phyloP scores from a whole-genome alignment of 2,888 invertebrate genomes.

The Papilio protenor region DNA sequence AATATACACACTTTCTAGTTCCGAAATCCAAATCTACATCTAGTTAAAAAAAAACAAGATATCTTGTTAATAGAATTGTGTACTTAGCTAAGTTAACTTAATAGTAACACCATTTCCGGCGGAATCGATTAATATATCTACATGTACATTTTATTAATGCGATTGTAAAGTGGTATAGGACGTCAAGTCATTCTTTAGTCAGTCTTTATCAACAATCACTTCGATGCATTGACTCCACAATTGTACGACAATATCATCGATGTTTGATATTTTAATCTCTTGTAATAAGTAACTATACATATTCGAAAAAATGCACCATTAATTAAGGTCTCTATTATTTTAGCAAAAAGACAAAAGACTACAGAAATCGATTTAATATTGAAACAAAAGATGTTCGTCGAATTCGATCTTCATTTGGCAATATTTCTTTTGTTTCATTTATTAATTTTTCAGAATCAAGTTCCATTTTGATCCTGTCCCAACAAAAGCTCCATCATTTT shows the following conservation, averaged over 20 bases:
- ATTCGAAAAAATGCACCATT: constrained; percentile 1
- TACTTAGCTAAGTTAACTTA: constrained; percentile 18
- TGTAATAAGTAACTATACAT: not conserved
- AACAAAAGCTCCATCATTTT: constrained; percentile 57
- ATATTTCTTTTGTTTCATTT: constrained; percentile 10
- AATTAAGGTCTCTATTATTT: not conserved
- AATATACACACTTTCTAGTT: constrained; percentile 3
- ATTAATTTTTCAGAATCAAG: constrained; percentile 30
- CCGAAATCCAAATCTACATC: not conserved
- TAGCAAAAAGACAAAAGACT: not conserved
- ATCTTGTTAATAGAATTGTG: constrained; percentile 14
- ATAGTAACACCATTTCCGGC: constrained; percentile 23
- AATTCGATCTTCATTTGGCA: constrained; percentile 11
- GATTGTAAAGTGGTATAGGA: constrained; percentile 15
- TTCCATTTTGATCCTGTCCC: constrained; percentile 48
- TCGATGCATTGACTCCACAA: not conserved
- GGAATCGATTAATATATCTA: constrained; percentile 16
- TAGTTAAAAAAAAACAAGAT: not conserved
- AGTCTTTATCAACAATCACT: constrained; percentile 14
- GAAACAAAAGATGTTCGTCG: constrained; percentile 7
- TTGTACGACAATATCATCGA: constrained; percentile 6
- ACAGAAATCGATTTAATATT: not conserved
- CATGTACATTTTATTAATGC: constrained; percentile 3
- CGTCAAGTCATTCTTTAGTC: constrained; percentile 5
- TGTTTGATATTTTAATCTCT: constrained; percentile 8